Evolutionary conservation across 1,140 invertebrate genomes (phyloP).

Genomic region (Macrocentrus cingulum): DNA sequence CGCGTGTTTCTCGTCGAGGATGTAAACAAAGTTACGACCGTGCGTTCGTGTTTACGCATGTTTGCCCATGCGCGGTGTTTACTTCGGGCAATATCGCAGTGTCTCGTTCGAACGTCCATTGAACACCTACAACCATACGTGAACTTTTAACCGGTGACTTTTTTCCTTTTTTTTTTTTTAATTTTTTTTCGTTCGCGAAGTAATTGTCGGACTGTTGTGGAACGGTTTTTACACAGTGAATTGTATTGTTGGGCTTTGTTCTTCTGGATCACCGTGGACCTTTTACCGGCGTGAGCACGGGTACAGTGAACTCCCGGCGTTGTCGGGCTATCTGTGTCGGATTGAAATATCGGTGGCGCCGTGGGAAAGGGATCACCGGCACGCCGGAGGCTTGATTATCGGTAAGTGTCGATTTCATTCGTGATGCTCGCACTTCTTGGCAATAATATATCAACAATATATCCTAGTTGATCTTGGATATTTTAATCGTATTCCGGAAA

Average conservation of each 20-base stretch:
- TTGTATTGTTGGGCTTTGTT: slow-evolving; percentile 5
- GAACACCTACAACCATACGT: too few relatives aligned
- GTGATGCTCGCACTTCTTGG: neutral
- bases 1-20: slow-evolving; percentile 23
- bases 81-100: neutral
- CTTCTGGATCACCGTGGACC: slow-evolving; percentile 6
- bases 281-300: slow-evolving; percentile 10
- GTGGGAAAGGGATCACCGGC: slow-evolving; percentile 35
- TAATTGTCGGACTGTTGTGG: slow-evolving; percentile 5
- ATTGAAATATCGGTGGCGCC: slow-evolving; percentile 32
- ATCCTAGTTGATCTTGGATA: too few relatives aligned
- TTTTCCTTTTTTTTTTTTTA: too few relatives aligned
- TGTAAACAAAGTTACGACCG: slow-evolving; percentile 29
- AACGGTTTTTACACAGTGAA: slow-evolving; percentile 11
- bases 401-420: slow-evolving; percentile 36
- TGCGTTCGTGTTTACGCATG: slow-evolving; percentile 17
- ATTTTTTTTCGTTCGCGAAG: too few relatives aligned
- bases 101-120: too few relatives aligned
- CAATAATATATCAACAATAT: slow-evolving; percentile 1
- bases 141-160: too few relatives aligned
- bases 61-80: slow-evolving; percentile 5
- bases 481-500: too few relatives aligned
- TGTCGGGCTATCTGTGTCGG: slow-evolving; percentile 26
- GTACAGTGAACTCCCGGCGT: slow-evolving; percentile 17
- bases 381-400: slow-evolving; percentile 30